Evolutionary conservation across 35 echinoderm and acorn worm genomes (phyloP).

Genomic region (Ophioderma brevispina): DNA sequence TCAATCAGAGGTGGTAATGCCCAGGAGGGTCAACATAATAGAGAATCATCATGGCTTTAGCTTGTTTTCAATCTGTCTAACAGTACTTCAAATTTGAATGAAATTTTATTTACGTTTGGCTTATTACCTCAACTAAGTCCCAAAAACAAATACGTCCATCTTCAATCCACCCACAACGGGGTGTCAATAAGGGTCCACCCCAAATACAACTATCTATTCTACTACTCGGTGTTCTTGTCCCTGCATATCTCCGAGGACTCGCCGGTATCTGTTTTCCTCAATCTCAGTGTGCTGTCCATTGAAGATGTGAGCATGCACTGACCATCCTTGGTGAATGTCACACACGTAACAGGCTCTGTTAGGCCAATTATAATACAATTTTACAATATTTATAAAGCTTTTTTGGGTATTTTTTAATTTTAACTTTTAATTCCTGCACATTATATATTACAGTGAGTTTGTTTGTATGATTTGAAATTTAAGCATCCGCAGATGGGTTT

Average conservation of each 20-base stretch:
- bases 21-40: too few species aligned
- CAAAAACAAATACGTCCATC: constrained; percentile 97
- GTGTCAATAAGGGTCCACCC: constrained; percentile 90
- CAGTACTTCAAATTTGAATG: too few species aligned
- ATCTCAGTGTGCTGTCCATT: constrained; percentile 73
- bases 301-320: constrained; percentile 91
- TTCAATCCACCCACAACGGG: constrained; percentile 95
- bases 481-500: too few species aligned
- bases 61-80: too few species aligned
- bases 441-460: too few species aligned
- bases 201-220: constrained; percentile 92
- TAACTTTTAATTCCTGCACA: too few species aligned
- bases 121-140: constrained; percentile 98
- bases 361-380: neutral
- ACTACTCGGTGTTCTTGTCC: constrained; percentile 84
- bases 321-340: constrained; percentile 95
- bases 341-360: constrained; percentile 87
- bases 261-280: constrained; percentile 90
- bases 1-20: too few species aligned
- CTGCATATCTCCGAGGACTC: constrained; percentile 90
- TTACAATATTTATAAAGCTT: too few species aligned
- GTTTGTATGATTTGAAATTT: too few species aligned
- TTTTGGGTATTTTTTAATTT: too few species aligned
- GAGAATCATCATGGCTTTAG: too few species aligned
- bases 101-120: too few species aligned